A percentile compares a stretch with the other conserved stretches of the same genome.
These are phyloP conservation scores for Zalophus californianus DNA, from an alignment of 2,797 vertebrate genomes.

Conservation along the genomic window DNA sequence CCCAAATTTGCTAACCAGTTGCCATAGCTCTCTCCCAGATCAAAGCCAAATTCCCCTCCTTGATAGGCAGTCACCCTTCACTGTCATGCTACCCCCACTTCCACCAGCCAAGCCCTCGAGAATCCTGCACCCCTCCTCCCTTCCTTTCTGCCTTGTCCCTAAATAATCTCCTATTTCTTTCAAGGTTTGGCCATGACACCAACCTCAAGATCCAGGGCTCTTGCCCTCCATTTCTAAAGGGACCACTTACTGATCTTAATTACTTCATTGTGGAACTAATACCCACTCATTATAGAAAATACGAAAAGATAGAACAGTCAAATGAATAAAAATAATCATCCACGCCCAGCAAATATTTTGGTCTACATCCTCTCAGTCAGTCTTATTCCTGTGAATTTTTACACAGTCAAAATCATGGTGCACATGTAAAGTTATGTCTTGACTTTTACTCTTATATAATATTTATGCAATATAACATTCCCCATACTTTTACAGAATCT, in stretches of 20 bases:
- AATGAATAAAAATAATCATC: not conserved
- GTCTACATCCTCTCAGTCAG: not conserved
- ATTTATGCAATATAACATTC: not conserved
- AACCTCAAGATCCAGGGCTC: not conserved
- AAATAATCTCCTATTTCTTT: not conserved
- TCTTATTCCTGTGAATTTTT: slow-evolving; percentile 26
- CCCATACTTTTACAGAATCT: not conserved
- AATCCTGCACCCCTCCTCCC: not conserved
- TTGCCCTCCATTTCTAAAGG: not conserved
- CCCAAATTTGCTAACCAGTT: not conserved
- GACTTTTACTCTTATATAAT: not conserved
- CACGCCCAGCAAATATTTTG: not conserved
- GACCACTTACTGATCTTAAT: not conserved
- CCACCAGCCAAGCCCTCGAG: not conserved
- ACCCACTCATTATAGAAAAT: slow-evolving; percentile 2
- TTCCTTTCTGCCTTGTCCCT: not conserved
- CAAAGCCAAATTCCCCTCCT: not conserved
- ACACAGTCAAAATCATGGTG: not conserved
- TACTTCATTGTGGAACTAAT: slow-evolving; percentile 46
- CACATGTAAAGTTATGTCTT: slow-evolving; percentile 9
- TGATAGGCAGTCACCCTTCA: not conserved
- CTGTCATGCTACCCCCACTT: not conserved
- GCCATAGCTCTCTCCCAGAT: not conserved
- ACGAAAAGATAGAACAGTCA: not conserved
- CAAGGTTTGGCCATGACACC: not conserved